Evolutionary conservation across 2,797 vertebrate species (phyloP), one percentile per base, ranked within the genome.

Genomic region (Malurus splendens): DNA sequence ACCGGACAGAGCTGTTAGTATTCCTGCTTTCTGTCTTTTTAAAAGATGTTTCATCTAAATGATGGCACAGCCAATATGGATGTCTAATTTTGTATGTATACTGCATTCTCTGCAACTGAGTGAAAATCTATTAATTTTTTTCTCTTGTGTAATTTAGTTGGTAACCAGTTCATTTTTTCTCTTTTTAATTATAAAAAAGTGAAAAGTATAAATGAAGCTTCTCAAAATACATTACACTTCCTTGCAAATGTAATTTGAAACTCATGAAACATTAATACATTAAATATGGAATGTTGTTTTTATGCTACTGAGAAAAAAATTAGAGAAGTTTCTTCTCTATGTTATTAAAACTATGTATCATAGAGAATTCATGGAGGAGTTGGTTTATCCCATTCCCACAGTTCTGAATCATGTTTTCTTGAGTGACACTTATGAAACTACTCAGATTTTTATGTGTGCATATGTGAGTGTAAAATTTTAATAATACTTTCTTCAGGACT

Each of bases 261-360:
- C 62, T 93, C 64, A 70, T 93, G 64, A 94, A 96, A 94, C n/a
- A 85, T 94, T 94, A 93, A 94, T 92, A 75, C 36, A 41, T 93
- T 66, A 89, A 94, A 76, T 89, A 82, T 60, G 65, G 59, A 84
- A 90, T 76, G 47, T 83, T 94, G 62, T 7, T 90, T 94, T 92
- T 88, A 81, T 82, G 47, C 62, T 73, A 65, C 41, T 67, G 32
- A 80, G 82, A 71, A 90, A 91, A 89, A 90, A 86, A 70, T 9
- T 68, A 32, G 11, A 65, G 89, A 91, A 90, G 55, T 84, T 95
- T 72, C 24, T 90, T 87, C 47, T 51, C 17, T 48, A 2, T 73
- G 55, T 94, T 94, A 90, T 94, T 95, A 93, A 86, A 94, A 55
- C 60, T 55, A 68, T 92, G 38, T 42, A 87, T 94, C 76, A 87